A percentile compares a stretch with the other conserved stretches of the same genome.
These are phyloP conservation scores for Hycleus phaleratus DNA, from an alignment of 1,140 invertebrate genomes.

Conservation along the genomic window DNA sequence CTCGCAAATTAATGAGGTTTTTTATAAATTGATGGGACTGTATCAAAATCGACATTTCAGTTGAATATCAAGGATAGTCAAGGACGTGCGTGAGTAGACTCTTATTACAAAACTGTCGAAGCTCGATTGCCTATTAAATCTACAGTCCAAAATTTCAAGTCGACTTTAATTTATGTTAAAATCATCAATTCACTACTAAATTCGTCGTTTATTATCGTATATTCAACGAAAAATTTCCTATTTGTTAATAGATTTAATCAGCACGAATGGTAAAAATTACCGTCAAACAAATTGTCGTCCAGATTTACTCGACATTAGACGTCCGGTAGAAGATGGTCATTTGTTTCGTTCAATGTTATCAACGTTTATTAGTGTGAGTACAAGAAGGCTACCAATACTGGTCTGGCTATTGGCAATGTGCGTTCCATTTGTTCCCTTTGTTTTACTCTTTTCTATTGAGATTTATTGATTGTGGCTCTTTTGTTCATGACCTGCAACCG, in stretches of 20 bases:
- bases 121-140: too few relatives aligned
- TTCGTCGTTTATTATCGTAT: too few relatives aligned
- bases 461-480: slow-evolving; percentile 23
- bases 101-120: too few relatives aligned
- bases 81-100: too few relatives aligned
- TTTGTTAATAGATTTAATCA: slow-evolving; percentile 16
- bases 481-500: slow-evolving; percentile 15
- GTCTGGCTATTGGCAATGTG: slow-evolving; percentile 7
- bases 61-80: too few relatives aligned
- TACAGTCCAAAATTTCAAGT: too few relatives aligned
- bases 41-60: too few relatives aligned
- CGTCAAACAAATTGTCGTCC: slow-evolving; percentile 12
- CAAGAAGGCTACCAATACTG: slow-evolving; percentile 9
- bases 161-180: too few relatives aligned
- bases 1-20: too few relatives aligned
- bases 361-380: slow-evolving; percentile 9
- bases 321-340: slow-evolving; percentile 14
- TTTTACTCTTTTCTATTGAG: slow-evolving; percentile 15
- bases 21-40: too few relatives aligned
- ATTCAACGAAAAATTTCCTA: too few relatives aligned
- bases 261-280: background rate
- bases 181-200: too few relatives aligned
- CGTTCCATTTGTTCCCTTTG: slow-evolving; percentile 11
- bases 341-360: slow-evolving; percentile 21
- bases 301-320: slow-evolving; percentile 16